Evolutionary conservation across 2,888 invertebrate genomes (phyloP).

Genomic region (Himalopsyche anomala): DNA sequence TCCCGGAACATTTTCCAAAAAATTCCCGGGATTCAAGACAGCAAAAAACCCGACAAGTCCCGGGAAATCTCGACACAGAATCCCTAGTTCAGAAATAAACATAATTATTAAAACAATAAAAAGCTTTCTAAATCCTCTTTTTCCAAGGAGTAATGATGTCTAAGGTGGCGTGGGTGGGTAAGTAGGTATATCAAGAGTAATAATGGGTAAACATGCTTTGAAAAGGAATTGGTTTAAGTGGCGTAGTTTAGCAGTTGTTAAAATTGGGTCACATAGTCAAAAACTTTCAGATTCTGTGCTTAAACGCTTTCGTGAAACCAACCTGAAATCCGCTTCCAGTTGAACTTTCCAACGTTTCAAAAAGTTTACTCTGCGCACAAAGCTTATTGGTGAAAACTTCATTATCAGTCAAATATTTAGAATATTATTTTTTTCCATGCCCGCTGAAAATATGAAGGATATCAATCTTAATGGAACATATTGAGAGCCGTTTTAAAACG

Average conservation of each 20-base stretch:
- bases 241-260: constrained; percentile 31
- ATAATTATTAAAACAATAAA: background rate
- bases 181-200: background rate
- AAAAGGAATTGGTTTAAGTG: constrained; percentile 25
- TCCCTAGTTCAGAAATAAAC: no score
- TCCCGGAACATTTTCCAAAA: no score
- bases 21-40: no score
- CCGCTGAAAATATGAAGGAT: no score
- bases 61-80: no score
- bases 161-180: background rate
- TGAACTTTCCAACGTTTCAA: background rate
- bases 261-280: constrained; percentile 34
- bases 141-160: background rate
- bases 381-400: background rate
- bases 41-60: no score
- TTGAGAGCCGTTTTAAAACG: no score
- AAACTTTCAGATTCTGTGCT: constrained; percentile 30
- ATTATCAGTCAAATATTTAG: no score
- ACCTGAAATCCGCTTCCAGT: background rate
- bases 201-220: constrained; percentile 21
- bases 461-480: no score
- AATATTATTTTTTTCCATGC: no score
- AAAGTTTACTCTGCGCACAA: background rate
- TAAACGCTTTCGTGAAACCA: constrained; percentile 16
- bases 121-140: background rate